Evolutionary conservation across 2,113 vertebrate genomes (phyloP).

Genomic region (Delphinus delphis): DNA sequence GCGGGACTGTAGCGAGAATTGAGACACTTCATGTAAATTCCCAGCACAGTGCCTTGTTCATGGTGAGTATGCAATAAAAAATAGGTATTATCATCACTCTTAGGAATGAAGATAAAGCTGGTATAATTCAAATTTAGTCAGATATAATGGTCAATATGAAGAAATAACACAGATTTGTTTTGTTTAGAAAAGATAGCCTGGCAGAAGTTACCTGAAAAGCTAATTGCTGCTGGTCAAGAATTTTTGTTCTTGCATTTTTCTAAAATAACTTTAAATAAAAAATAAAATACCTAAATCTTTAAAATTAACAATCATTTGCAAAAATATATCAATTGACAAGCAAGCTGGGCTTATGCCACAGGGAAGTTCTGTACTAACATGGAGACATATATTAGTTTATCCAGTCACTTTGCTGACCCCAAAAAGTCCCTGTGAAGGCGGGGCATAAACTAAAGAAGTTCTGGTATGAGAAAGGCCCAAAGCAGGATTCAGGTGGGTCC

Average conservation of each 20-base stretch:
- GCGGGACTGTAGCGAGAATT: not conserved
- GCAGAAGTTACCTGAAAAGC: not conserved
- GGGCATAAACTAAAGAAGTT: not conserved
- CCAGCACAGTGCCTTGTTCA: not conserved
- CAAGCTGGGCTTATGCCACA: not conserved
- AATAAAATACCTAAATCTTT: not conserved
- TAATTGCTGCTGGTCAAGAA: not conserved
- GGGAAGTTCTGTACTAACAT: not conserved
- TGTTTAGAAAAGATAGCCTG: not conserved
- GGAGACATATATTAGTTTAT: not conserved
- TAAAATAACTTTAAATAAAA: constrained; percentile 20
- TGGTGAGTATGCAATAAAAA: not conserved
- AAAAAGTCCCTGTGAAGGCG: not conserved
- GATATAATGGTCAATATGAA: not conserved
- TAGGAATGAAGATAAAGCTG: not conserved
- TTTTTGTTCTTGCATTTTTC: not conserved
- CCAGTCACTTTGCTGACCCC: not conserved
- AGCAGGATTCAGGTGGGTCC: not conserved
- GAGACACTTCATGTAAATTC: not conserved
- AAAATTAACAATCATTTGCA: not conserved
- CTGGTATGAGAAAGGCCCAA: not conserved
- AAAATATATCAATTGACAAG: not conserved
- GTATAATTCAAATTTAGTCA: not conserved
- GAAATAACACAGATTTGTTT: not conserved
- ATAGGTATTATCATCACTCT: not conserved